Evolutionary conservation across 2,797 vertebrate species (phyloP).

Genomic region (Tiaroga cobitis): DNA sequence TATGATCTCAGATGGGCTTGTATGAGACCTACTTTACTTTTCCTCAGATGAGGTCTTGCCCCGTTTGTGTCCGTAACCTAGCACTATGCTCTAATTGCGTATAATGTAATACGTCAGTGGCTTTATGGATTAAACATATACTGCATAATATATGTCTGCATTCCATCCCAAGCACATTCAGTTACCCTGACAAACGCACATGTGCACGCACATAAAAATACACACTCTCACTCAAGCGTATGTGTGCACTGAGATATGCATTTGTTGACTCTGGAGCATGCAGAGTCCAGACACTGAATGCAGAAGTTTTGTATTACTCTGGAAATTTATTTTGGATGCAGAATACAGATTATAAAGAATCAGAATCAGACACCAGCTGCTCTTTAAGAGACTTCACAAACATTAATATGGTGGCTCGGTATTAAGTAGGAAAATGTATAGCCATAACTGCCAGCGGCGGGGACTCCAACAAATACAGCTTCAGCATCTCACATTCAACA

Average conservation of each 20-base stretch:
- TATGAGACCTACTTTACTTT: not conserved
- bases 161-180: constrained; percentile 27
- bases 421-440: constrained; percentile 37
- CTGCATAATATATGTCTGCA: constrained; percentile 14
- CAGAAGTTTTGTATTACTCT: constrained; percentile 52
- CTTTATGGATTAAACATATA: constrained; percentile 39
- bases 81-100: not conserved
- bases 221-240: constrained; percentile 18
- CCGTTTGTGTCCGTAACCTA: constrained; percentile 7
- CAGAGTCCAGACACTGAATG: constrained; percentile 49
- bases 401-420: constrained; percentile 31
- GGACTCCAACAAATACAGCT: constrained; percentile 35
- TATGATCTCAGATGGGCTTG: constrained; percentile 4
- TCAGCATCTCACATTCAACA: constrained; percentile 22
- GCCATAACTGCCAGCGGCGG: constrained; percentile 11
- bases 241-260: constrained; percentile 34
- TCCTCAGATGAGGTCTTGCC: constrained; percentile 4
- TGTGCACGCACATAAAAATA: constrained; percentile 4
- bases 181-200: constrained; percentile 15
- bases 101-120: constrained; percentile 27
- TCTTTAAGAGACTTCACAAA: constrained; percentile 40
- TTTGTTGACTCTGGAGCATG: constrained; percentile 52
- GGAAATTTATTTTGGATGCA: constrained; percentile 62
- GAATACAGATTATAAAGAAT: constrained; percentile 57
- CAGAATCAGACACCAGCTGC: constrained; percentile 50